A percentile compares a stretch with the other conserved stretches of the same genome.
Evolutionary conservation across 1,140 invertebrate genomes (phyloP).

Genomic region (Ostrea denselamellosa): DNA sequence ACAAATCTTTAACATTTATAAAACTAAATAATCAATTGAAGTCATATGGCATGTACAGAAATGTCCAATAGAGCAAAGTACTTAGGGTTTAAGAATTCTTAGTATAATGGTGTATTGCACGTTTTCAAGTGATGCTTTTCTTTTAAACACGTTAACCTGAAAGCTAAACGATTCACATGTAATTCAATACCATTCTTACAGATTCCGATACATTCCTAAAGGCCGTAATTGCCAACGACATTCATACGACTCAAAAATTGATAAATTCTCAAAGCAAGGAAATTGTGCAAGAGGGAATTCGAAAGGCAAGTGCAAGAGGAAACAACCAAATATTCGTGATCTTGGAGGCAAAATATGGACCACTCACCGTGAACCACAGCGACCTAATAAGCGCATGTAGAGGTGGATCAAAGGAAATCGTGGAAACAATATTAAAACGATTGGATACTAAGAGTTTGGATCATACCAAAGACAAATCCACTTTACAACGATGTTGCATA

Average conservation of each 20-base stretch:
- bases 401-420: background rate
- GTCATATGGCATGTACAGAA: too few relatives aligned
- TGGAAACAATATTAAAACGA: background rate
- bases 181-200: background rate
- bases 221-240: background rate
- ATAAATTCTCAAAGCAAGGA: background rate
- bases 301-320: background rate
- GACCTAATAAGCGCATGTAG: background rate
- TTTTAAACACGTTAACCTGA: too few relatives aligned
- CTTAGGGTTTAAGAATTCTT: too few relatives aligned
- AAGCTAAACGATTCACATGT: too few relatives aligned
- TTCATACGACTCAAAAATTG: background rate
- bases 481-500: background rate
- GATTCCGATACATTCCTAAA: background rate
- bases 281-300: background rate
- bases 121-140: too few relatives aligned
- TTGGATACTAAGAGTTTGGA: background rate
- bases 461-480: background rate
- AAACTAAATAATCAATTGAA: background rate
- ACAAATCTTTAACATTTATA: background rate
- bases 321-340: background rate
- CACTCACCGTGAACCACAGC: background rate
- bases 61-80: too few relatives aligned
- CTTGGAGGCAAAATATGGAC: background rate
- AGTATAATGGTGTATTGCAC: too few relatives aligned